These are phyloP conservation scores for Endotricha flammealis DNA, from an alignment of 2,888 invertebrate species.

Conservation along the genomic window DNA sequence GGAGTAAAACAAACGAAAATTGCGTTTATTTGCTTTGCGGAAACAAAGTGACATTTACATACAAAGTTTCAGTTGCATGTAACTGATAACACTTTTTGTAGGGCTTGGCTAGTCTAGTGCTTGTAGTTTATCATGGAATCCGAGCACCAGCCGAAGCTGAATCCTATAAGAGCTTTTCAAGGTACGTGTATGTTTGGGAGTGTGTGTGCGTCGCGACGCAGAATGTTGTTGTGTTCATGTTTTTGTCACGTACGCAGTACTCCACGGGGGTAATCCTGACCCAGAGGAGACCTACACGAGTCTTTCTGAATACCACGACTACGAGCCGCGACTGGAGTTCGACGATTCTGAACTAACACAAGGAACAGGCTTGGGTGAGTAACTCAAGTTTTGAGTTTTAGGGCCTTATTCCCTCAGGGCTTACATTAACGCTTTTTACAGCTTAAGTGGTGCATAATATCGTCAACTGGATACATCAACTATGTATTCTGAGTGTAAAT, in stretches of 20 bases:
- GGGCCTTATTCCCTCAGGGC: no score
- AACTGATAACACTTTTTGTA: constrained; percentile 14
- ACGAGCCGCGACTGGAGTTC: constrained; percentile 97
- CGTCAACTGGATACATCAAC: no score
- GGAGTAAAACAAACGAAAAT: no score
- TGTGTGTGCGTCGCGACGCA: constrained; percentile 3
- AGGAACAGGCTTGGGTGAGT: constrained; percentile 83
- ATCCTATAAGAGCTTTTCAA: constrained; percentile 65
- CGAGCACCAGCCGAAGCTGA: constrained; percentile 60
- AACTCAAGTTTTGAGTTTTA: no score
- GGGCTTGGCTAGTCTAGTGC: constrained; percentile 6
- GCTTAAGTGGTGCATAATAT: no score
- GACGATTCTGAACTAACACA: constrained; percentile 94
- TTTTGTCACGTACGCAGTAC: constrained; percentile 37
- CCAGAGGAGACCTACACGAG: constrained; percentile 90
- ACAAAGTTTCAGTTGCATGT: constrained; percentile 1
- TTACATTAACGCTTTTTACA: no score
- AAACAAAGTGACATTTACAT: constrained; percentile 11
- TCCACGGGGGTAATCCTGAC: constrained; percentile 56
- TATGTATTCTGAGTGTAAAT: no score
- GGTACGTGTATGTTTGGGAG: constrained; percentile 50
- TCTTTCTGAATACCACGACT: constrained; percentile 93
- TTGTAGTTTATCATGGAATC: constrained; percentile 38
- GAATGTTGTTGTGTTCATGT: constrained; percentile 9
- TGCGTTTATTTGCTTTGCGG: no score